A percentile compares a stretch with the other conserved stretches of the same genome.
phyloP scores from a whole-genome alignment of 2,888 invertebrate species.

The Ochlodes sylvanus region DNA sequence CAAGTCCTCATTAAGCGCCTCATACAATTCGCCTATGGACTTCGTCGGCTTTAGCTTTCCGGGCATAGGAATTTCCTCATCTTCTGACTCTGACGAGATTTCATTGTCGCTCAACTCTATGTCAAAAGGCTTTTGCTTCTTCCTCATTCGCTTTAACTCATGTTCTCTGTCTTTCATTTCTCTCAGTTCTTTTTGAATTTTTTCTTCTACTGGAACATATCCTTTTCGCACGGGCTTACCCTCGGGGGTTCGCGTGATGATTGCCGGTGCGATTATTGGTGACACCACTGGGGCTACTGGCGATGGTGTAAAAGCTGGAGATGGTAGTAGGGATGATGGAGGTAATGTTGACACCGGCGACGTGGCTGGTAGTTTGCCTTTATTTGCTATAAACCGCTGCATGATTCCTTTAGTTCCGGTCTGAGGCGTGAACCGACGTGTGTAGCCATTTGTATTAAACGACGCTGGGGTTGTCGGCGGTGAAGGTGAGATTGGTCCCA shows the following conservation, averaged over 20 bases:
- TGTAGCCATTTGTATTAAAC: conserved; percentile 79
- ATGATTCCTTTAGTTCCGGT: conserved; percentile 91
- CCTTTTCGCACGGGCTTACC: conserved; percentile 90
- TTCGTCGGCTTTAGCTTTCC: conserved; percentile 87
- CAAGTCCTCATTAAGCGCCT: conserved; percentile 80
- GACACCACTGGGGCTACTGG: conserved; percentile 69
- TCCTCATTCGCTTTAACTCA: conserved; percentile 89
- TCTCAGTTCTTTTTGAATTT: conserved; percentile 93
- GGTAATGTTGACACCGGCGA: conserved; percentile 58
- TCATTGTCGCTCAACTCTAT: conserved; percentile 86
- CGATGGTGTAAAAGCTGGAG: conserved; percentile 62
- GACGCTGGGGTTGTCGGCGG: conserved; percentile 66
- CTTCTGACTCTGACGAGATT: conserved; percentile 83
- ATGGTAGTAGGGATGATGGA: conserved; percentile 65
- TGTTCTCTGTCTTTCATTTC: conserved; percentile 94
- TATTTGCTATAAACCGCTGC: conserved; percentile 93
- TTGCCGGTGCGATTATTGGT: conserved; percentile 59
- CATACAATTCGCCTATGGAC: conserved; percentile 88
- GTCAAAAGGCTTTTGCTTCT: conserved; percentile 86
- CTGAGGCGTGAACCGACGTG: conserved; percentile 87
- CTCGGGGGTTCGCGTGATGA: conserved; percentile 83
- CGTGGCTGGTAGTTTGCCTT: conserved; percentile 87
- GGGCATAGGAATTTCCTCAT: conserved; percentile 85
- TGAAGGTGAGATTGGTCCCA: conserved; percentile 69
- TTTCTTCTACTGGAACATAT: conserved; percentile 93